Evolutionary conservation across 2,113 vertebrate species (phyloP), one percentile per base, ranked within the genome.

Genomic region (Pipra filicauda): DNA sequence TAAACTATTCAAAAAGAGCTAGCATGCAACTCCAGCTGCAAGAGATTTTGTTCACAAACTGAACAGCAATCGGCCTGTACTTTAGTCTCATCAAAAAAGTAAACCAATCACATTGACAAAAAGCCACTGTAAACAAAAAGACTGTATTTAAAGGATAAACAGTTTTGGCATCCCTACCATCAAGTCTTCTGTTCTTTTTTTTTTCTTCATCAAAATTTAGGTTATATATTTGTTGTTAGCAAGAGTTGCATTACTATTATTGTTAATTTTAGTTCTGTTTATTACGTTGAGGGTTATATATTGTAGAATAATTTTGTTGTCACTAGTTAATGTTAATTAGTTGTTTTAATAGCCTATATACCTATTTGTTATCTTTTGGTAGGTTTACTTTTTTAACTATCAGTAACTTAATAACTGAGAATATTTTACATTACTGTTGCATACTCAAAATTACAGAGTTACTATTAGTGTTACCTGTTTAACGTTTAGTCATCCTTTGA

Each of bases 311-410:
- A 98, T 98, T 98, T 98, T 98, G 98, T 97, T 98, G 97, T 97
- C 97, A 98, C 99, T 99, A 99, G 98, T 99, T 99, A 99, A 99
- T 98, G 97, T 98, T 98, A 98, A 98, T 98, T 98, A 98, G 98
- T 96, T 98, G 96, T 98, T 98, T 99, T 98, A 98, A 98, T 98
- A 98, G 97, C 98, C 98, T 98, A 98, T 95, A 97, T 94, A 98
- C 99, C 99, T 99, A 99, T 98, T 98, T 98, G 98, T 99, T 99
- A 99, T 98, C 96, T 97, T 98, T 98, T 98, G 98, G 98, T 97
- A 99, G 99, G 99, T 99, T 99, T 99, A 99, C 99, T 99, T 99
- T 99, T 99, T 99, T 99, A 99, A 99, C 99, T 99, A 99, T 98
- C 98, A 98, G 98, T 99, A 99, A 98, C 98, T 99, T 99, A 98